phyloP scores from a whole-genome alignment of 2,888 invertebrate genomes.

The Seira ritae region DNA sequence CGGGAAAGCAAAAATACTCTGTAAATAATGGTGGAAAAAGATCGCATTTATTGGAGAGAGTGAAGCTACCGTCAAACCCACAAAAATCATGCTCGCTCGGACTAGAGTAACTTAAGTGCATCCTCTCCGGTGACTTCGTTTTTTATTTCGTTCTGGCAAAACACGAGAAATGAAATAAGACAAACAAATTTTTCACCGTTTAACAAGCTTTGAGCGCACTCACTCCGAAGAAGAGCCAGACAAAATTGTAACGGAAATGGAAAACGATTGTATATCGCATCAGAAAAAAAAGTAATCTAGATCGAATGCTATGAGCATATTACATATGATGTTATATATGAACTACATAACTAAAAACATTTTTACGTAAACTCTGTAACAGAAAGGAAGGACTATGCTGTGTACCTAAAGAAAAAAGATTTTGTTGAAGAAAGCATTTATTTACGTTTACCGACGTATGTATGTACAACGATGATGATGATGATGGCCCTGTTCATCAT shows the following conservation, averaged over 20 bases:
- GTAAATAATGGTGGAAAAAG: conserved; percentile 1
- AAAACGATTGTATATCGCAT: conserved; percentile 15
- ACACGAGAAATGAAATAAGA: conserved; percentile 24
- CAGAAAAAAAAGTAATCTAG: conserved; percentile 13
- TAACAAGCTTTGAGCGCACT: conserved; percentile 5
- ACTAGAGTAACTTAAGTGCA: conserved; percentile 13
- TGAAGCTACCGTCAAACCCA: background rate
- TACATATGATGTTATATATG: no score
- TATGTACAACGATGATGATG: background rate
- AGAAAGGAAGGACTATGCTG: background rate
- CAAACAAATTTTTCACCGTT: conserved; percentile 36
- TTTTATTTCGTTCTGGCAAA: background rate
- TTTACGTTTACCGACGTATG: conserved; percentile 24
- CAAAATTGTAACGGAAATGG: conserved; percentile 25
- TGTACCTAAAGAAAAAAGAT: background rate
- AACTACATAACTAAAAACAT: background rate
- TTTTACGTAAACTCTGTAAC: background rate
- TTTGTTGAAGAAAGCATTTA: conserved; percentile 17
- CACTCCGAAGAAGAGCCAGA: background rate
- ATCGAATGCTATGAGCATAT: background rate
- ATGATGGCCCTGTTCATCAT: conserved; percentile 29
- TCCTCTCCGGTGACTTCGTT: conserved; percentile 6
- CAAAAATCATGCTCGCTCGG: conserved; percentile 1
- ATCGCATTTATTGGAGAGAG: no score
- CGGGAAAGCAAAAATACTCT: background rate